Conservation (phyloP, 2,888 invertebrate species). For the Zootermopsis nevadensis region DNA sequence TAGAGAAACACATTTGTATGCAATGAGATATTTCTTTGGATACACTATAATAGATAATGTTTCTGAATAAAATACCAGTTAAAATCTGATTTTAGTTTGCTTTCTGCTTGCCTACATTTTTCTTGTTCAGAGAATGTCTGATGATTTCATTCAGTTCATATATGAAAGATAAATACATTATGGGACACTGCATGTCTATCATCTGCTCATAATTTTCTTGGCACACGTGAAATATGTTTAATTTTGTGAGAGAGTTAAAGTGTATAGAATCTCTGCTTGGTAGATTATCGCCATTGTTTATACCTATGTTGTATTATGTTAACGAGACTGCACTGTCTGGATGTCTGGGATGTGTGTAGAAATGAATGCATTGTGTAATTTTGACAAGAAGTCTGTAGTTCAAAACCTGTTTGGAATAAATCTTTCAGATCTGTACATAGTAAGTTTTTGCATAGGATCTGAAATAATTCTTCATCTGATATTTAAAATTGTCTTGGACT, state of each 20-base stretch:
- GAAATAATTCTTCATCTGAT: too few relatives aligned
- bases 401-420: too few relatives aligned
- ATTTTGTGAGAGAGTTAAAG: neutral
- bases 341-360: neutral
- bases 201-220: neutral
- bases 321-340: neutral
- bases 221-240: neutral
- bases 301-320: too few relatives aligned
- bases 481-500: too few relatives aligned
- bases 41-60: neutral
- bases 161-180: neutral
- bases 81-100: too few relatives aligned
- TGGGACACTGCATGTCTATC: neutral
- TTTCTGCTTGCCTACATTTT: too few relatives aligned
- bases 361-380: neutral
- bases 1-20: neutral
- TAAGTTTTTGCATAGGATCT: too few relatives aligned
- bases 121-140: too few relatives aligned
- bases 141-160: too few relatives aligned
- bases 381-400: too few relatives aligned
- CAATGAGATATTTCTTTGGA: neutral
- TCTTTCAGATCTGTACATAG: too few relatives aligned
- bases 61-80: too few relatives aligned
- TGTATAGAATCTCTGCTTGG: neutral
- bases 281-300: neutral